Percentiles rank a stretch among this genome's conserved stretches.
phyloP scores from a whole-genome alignment of 2,888 invertebrate genomes.

The Galerucella calmariensis region DNA sequence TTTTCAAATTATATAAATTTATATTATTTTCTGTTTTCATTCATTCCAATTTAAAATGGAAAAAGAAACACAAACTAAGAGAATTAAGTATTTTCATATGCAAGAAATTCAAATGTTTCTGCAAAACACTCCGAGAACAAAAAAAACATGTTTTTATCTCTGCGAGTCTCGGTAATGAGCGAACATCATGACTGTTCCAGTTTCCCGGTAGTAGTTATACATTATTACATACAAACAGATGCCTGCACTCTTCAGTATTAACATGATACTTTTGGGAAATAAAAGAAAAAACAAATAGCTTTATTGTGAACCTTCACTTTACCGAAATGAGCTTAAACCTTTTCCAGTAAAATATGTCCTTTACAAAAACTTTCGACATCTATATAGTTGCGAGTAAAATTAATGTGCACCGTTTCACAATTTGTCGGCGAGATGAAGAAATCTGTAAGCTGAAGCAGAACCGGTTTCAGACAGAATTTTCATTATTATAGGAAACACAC shows the following conservation, averaged over 20 bases:
- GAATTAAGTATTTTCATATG: not conserved
- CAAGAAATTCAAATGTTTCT: not conserved
- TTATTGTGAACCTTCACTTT: not conserved
- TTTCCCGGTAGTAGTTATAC: slow-evolving; percentile 5
- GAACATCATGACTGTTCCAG: not conserved
- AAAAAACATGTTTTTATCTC: not conserved
- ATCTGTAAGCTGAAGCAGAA: too few relatives aligned
- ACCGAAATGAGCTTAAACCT: not conserved
- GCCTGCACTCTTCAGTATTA: slow-evolving; percentile 7
- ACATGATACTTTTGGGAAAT: not conserved
- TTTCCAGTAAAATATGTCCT: not conserved
- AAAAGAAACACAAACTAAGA: too few relatives aligned
- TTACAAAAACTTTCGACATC: not conserved
- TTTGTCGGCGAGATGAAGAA: too few relatives aligned
- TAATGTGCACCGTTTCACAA: too few relatives aligned
- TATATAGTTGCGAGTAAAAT: not conserved
- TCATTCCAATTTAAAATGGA: too few relatives aligned
- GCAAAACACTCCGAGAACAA: not conserved
- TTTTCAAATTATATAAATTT: too few relatives aligned
- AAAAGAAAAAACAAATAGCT: not conserved
- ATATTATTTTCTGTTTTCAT: too few relatives aligned
- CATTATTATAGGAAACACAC: too few relatives aligned
- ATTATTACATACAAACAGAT: slow-evolving; percentile 1
- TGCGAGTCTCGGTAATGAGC: not conserved
- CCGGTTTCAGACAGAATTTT: too few relatives aligned